Conservation (phyloP, 92 coral and sea anemone species). For the Heteractis magnifica region DNA sequence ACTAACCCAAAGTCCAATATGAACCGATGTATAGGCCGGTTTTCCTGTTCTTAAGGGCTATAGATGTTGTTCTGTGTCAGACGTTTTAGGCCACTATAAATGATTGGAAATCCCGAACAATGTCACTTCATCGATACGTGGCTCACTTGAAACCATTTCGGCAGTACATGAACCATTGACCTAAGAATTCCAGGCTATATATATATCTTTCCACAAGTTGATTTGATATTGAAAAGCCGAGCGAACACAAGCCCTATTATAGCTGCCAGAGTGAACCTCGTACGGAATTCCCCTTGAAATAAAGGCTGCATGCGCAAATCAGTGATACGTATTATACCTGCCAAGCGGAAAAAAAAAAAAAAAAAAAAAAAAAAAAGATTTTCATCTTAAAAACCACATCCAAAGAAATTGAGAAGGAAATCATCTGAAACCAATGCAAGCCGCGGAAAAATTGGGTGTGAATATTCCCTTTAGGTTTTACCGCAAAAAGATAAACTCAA, state of each 20-base stretch:
- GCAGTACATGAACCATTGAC: constrained; percentile 14
- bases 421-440: background rate
- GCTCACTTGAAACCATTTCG: constrained; percentile 20
- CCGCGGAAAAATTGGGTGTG: background rate
- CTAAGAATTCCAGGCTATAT: background rate
- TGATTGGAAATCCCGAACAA: background rate
- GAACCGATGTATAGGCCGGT: background rate
- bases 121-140: constrained; percentile 10
- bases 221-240: background rate
- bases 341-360: background rate
- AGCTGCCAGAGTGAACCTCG: too few relatives aligned
- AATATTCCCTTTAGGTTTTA: background rate
- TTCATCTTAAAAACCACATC: background rate
- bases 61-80: background rate
- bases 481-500: background rate
- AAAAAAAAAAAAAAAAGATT: background rate
- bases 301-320: background rate
- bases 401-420: background rate
- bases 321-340: background rate
- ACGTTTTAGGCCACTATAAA: background rate
- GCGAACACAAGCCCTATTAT: background rate
- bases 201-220: constrained; percentile 16
- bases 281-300: background rate
- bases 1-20: background rate
- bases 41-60: background rate